phyloP scores from a whole-genome alignment of 2,888 invertebrate genomes.

The Horisme vitalbata region DNA sequence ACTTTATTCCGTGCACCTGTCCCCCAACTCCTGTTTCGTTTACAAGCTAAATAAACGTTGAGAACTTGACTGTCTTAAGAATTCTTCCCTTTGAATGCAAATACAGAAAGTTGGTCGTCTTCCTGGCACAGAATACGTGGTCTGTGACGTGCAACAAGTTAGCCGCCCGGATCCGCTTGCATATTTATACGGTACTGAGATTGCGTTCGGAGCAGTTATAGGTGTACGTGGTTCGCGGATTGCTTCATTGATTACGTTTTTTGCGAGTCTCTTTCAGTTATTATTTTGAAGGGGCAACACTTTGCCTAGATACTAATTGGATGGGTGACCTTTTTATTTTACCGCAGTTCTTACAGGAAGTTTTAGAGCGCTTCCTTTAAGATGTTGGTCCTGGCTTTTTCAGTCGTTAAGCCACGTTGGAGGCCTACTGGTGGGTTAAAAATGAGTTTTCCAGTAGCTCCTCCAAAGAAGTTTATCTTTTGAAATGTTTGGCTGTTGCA shows the following conservation, averaged over 20 bases:
- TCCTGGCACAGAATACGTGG: neutral
- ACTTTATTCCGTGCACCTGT: slow-evolving; percentile 6
- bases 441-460: too few species aligned
- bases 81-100: slow-evolving; percentile 23
- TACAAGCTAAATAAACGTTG: slow-evolving; percentile 13
- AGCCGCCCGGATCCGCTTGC: slow-evolving; percentile 16
- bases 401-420: too few species aligned
- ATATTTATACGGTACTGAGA: slow-evolving; percentile 19
- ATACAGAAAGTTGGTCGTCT: slow-evolving; percentile 13
- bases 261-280: too few species aligned
- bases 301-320: too few species aligned
- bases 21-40: slow-evolving; percentile 8
- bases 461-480: too few species aligned
- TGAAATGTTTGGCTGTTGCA: too few species aligned
- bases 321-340: too few species aligned
- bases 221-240: slow-evolving; percentile 3
- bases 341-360: too few species aligned
- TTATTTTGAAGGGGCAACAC: too few species aligned
- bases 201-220: slow-evolving; percentile 9
- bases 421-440: too few species aligned
- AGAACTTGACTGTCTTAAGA: slow-evolving; percentile 6
- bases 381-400: too few species aligned
- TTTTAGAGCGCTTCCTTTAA: too few species aligned
- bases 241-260: slow-evolving; percentile 5
- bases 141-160: slow-evolving; percentile 18